Conservation (phyloP, 1,140 invertebrate genomes). For the Mactra quadrangularis region DNA sequence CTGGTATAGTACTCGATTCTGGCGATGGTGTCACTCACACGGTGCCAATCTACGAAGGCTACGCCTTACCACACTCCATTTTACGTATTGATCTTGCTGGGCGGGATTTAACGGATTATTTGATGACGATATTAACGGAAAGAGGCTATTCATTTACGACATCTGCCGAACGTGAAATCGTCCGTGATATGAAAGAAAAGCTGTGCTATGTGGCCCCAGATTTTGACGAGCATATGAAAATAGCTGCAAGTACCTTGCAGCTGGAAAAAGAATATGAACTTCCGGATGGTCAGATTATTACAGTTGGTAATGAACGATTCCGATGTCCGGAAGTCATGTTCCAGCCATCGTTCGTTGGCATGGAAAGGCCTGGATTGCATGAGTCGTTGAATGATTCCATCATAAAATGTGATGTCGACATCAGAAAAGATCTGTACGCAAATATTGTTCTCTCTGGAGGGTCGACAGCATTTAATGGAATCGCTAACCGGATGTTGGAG, state of each 20-base stretch:
- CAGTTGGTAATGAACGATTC: conserved; percentile 91
- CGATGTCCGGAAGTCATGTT: conserved; percentile 87
- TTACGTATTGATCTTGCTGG: conserved; percentile 95
- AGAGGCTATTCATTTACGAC: conserved; percentile 99
- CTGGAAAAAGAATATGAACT: conserved; percentile 62
- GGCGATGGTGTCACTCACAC: conserved; percentile 95
- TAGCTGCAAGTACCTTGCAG: conserved; percentile 85
- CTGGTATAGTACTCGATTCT: conserved; percentile 94
- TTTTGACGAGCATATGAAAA: conserved; percentile 95
- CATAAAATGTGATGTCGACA: conserved; percentile 33
- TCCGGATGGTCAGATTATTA: conserved; percentile 74
- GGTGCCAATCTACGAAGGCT: conserved; percentile 92
- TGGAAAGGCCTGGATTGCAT: conserved; percentile 17
- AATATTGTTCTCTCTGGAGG: conserved; percentile 44
- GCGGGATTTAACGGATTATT: conserved; percentile 97
- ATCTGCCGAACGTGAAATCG: conserved; percentile 85
- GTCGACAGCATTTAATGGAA: conserved; percentile 33
- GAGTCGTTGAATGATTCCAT: conserved; percentile 25
- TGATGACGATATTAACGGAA: conserved; percentile 97
- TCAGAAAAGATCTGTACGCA: conserved; percentile 35
- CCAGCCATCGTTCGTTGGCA: conserved; percentile 84
- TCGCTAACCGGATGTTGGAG: too few relatives aligned
- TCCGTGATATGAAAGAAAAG: conserved; percentile 92
- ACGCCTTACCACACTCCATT: conserved; percentile 90
- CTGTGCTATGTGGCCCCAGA: conserved; percentile 82